These are phyloP conservation scores for Corythornis madagascariensis DNA, from an alignment of 2,113 vertebrate genomes.

Conservation along the genomic window DNA sequence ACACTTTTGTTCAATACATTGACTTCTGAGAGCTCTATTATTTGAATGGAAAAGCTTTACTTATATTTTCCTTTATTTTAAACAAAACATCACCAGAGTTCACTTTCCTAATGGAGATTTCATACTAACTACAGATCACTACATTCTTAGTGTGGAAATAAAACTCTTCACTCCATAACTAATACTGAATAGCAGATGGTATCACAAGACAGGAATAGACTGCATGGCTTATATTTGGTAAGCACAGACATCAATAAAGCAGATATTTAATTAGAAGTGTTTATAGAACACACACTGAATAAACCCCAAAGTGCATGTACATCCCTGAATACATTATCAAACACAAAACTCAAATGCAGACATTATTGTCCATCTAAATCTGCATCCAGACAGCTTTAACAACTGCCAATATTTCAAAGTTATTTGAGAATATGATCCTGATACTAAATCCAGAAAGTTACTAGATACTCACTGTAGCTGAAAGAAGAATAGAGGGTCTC, in stretches of 20 bases:
- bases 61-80: background rate
- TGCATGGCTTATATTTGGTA: background rate
- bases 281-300: background rate
- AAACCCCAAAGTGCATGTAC: background rate
- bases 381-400: background rate
- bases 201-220: background rate
- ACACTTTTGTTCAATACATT: background rate
- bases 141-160: background rate
- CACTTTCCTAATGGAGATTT: background rate
- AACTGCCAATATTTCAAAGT: background rate
- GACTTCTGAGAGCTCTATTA: background rate
- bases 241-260: background rate
- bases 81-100: background rate
- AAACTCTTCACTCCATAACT: background rate
- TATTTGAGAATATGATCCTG: background rate
- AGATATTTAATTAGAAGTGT: background rate
- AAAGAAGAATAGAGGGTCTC: background rate
- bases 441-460: background rate
- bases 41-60: background rate
- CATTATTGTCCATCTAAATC: background rate
- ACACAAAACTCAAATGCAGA: background rate
- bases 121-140: background rate
- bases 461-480: background rate
- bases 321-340: background rate
- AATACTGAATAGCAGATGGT: background rate